Conservation (phyloP, 2,888 invertebrate genomes). For the Acleris emargana region DNA sequence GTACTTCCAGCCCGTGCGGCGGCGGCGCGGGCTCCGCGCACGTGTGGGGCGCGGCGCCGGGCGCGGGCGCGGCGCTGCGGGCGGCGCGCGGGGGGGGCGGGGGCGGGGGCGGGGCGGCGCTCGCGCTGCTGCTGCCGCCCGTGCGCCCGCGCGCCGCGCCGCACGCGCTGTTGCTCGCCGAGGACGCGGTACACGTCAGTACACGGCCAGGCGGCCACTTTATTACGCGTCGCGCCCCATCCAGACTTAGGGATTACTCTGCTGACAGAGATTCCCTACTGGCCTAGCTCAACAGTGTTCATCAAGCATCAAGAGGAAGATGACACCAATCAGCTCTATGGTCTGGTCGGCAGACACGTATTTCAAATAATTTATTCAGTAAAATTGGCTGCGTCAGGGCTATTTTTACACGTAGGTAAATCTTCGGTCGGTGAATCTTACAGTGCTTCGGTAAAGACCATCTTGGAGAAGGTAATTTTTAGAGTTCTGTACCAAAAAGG, state of each 20-base stretch:
- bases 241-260: not conserved
- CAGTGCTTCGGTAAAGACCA: too few relatives aligned
- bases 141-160: conserved; percentile 36
- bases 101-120: conserved; percentile 35
- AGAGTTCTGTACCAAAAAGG: too few relatives aligned
- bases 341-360: too few relatives aligned
- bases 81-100: conserved; percentile 32
- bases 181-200: conserved; percentile 10
- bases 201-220: not conserved
- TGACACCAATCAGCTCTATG: too few relatives aligned
- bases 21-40: conserved; percentile 37
- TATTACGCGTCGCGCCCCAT: too few relatives aligned
- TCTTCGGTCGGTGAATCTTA: too few relatives aligned
- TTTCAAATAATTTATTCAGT: too few relatives aligned
- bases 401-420: too few relatives aligned
- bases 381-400: too few relatives aligned
- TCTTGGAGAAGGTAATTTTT: too few relatives aligned
- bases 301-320: not conserved
- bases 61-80: conserved; percentile 33
- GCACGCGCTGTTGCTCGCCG: conserved; percentile 12
- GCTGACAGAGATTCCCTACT: not conserved
- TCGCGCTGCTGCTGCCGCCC: conserved; percentile 28
- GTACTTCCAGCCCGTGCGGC: conserved; percentile 39
- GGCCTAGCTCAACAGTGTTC: not conserved
- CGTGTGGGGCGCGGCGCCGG: conserved; percentile 42